Percentiles rank a stretch among this genome's conserved stretches.
Conservation (phyloP, 2,888 invertebrate genomes). For the Machimus atricapillus region DNA sequence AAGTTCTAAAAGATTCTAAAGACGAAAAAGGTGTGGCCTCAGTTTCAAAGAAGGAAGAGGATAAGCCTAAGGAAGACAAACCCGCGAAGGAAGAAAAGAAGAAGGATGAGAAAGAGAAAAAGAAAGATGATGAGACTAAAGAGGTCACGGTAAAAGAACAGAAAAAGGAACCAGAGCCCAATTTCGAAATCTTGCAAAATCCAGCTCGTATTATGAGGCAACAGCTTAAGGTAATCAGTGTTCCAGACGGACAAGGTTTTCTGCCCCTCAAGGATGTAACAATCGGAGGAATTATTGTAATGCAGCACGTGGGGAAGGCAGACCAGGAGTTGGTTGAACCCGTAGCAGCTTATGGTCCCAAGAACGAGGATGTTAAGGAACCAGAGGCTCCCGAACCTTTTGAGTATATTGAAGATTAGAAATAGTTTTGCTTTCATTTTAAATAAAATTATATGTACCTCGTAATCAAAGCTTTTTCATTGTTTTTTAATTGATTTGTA, state of each 20-base stretch:
- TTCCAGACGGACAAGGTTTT: conserved; percentile 83
- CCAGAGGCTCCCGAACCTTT: conserved; percentile 98
- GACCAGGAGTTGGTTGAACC: conserved; percentile 90
- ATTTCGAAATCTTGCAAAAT: conserved; percentile 89
- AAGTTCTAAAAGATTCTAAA: conserved; percentile 62
- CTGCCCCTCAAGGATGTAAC: conserved; percentile 88
- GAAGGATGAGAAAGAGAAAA: conserved; percentile 57
- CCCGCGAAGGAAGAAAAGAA: conserved; percentile 56
- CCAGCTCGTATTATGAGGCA: conserved; percentile 94
- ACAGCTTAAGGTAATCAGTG: conserved; percentile 79
- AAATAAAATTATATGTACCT: not conserved
- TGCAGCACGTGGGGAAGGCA: conserved; percentile 82
- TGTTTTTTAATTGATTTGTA: not conserved
- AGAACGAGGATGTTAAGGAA: conserved; percentile 93
- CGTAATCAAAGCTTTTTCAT: not conserved
- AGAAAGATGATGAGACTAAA: conserved; percentile 63
- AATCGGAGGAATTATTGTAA: conserved; percentile 96
- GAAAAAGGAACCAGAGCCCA: conserved; percentile 89
- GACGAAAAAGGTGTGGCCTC: conserved; percentile 64
- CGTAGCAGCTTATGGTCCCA: conserved; percentile 88
- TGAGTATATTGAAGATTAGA: conserved; percentile 79
- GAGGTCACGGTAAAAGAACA: conserved; percentile 62
- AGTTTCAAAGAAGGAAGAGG: conserved; percentile 49
- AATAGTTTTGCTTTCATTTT: not conserved
- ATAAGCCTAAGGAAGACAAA: conserved; percentile 53